A percentile compares a stretch with the other conserved stretches of the same genome.
These are phyloP conservation scores for Eurosta solidaginis DNA, from an alignment of 1,140 invertebrate genomes.

Conservation along the genomic window DNA sequence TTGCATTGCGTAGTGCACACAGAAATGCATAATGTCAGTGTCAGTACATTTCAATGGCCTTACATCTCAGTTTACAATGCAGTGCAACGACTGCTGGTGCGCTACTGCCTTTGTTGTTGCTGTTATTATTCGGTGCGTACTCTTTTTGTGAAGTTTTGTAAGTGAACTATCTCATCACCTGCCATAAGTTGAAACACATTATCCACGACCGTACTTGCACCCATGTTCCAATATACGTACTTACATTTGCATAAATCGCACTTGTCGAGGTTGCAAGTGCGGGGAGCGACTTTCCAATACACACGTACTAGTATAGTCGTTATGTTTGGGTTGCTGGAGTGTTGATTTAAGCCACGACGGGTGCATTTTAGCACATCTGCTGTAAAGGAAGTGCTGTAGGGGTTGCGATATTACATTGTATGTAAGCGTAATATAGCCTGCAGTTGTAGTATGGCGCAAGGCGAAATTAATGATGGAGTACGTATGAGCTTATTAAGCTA, in stretches of 20 bases:
- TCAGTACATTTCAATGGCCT: conserved; percentile 6
- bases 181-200: neutral
- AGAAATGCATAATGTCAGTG: conserved; percentile 15
- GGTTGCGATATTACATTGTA: too few relatives aligned
- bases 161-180: neutral
- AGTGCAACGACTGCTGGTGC: too few relatives aligned
- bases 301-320: neutral
- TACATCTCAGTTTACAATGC: neutral
- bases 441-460: too few relatives aligned
- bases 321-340: neutral
- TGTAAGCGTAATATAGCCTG: too few relatives aligned
- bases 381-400: too few relatives aligned
- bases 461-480: too few relatives aligned
- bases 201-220: neutral
- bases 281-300: neutral
- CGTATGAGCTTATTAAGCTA: too few relatives aligned
- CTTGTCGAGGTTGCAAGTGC: neutral
- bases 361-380: too few relatives aligned
- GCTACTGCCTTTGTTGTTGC: too few relatives aligned
- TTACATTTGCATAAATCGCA: neutral
- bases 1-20: too few relatives aligned
- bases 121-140: neutral
- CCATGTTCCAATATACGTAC: neutral
- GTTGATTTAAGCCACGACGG: neutral
- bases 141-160: neutral